Base-by-base conservation (phyloP, 2,888 invertebrate genomes). In the Chromoteleia sp. region DNA sequence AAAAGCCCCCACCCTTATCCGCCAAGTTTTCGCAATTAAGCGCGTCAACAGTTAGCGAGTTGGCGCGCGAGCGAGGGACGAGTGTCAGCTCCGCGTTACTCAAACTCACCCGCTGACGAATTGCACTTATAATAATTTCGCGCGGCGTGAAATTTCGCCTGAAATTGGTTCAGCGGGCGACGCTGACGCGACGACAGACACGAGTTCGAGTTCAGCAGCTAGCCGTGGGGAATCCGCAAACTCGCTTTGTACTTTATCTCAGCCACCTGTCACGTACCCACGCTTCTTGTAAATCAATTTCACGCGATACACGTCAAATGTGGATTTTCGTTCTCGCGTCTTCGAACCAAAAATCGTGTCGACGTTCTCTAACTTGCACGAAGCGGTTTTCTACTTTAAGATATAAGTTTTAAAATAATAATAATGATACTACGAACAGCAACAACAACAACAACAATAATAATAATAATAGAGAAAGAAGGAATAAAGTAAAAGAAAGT, bases 221-320 rank as follows among this genome's bases (percentile, higher is more conserved):
- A 41, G 45, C 52, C 70, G 41, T 78, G 50, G 68, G 63, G 67
- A 56, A 70, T 65, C 41, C 48, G 25, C 33, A 52, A 71, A 63
- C 71, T 39, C 65, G 65, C 56, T 70, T 77, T 70, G 77, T 56
- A 59, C 56, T 79, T 67, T 84, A 79, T 82, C 67, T 78, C 36
- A 73, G 17, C 61, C 75, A 81, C 56, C 67, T 83, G 71, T 81
- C 80, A 70, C 67, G 29, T 75, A 59, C 70, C 52, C 67, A 61
- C 67, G 54, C 71, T 52, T 50, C 54, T 75, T 50, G 56, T 67
- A 61, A 78, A 81, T 83, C 77, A 75, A 81, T 81, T 81, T 78
- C 63, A 63, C 77, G 43, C 67, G 33, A 78, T 33, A 39, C 48
- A 58, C 50, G 65, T 65, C 65, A 56, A 52, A 73, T 25, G 0